phyloP scores from a whole-genome alignment of 2,888 invertebrate species.

The Arctia plantaginis region DNA sequence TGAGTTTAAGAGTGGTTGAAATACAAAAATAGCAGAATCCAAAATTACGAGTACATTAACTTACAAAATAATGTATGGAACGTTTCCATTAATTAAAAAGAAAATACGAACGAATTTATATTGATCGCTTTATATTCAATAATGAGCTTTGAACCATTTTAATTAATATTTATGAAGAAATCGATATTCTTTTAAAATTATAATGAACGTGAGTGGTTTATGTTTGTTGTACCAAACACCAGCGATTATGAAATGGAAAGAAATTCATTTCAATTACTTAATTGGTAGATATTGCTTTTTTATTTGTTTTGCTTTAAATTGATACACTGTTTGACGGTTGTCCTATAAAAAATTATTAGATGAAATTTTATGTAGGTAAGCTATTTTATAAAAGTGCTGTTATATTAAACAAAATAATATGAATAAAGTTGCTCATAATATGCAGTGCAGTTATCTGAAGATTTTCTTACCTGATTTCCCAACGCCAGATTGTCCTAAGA shows the following conservation, averaged over 20 bases:
- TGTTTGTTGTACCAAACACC: neutral
- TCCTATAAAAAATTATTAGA: neutral
- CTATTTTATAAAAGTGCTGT: neutral
- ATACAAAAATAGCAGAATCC: neutral
- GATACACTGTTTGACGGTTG: neutral
- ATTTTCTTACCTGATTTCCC: conserved; percentile 91
- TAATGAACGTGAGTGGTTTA: neutral
- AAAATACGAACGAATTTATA: neutral
- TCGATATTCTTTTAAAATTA: neutral
- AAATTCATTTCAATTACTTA: neutral
- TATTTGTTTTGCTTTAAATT: neutral
- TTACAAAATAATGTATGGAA: neutral
- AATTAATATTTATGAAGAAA: neutral
- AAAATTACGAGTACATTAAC: neutral
- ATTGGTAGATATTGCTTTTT: neutral
- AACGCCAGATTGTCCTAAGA: conserved; percentile 92
- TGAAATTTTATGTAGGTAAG: neutral
- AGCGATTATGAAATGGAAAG: neutral
- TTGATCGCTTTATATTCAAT: neutral
- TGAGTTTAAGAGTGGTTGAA: conserved; percentile 1
- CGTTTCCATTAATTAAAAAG: neutral
- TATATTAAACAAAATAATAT: neutral
- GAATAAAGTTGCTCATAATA: neutral
- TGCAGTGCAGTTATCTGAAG: neutral
- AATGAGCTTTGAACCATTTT: neutral